Percentiles rank a stretch among this genome's conserved stretches.
Evolutionary conservation across 2,888 invertebrate species (phyloP).

Genomic region (Drosophila eohydei): DNA sequence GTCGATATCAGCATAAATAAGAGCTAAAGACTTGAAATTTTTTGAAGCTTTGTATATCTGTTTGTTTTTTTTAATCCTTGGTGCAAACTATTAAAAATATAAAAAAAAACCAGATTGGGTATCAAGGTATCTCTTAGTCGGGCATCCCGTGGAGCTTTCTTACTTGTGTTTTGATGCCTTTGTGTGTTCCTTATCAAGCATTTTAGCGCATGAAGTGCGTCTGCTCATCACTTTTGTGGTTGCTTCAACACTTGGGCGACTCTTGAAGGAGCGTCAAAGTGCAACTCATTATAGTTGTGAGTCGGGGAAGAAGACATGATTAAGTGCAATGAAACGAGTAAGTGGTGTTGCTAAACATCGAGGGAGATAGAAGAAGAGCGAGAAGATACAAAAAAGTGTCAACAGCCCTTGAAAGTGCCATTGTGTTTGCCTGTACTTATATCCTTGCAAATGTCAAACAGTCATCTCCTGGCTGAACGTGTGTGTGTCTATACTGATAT

Average conservation of each 20-base stretch:
- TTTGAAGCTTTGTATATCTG: no score
- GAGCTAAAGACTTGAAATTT: no score
- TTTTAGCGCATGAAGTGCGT: conserved; percentile 8
- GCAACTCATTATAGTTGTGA: conserved; percentile 74
- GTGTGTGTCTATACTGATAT: conserved; percentile 2
- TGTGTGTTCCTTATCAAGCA: conserved; percentile 4
- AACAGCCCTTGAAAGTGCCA: conserved; percentile 70
- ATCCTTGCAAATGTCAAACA: conserved; percentile 47
- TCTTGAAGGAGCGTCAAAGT: conserved; percentile 70
- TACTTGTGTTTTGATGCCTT: conserved; percentile 3
- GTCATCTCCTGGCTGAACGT: conserved; percentile 6
- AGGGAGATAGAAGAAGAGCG: conserved; percentile 24
- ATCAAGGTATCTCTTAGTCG: no score
- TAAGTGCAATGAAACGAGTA: conserved; percentile 79
- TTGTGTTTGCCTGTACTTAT: conserved; percentile 67
- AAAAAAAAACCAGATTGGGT: no score
- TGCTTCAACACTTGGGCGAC: conserved; percentile 58
- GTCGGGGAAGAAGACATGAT: conserved; percentile 61
- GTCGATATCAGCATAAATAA: no score
- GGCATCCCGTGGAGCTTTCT: no score
- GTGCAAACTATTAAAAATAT: no score
- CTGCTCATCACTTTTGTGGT: conserved; percentile 51
- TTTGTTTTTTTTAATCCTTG: no score
- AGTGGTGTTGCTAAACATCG: conserved; percentile 58
- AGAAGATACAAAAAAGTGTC: conserved; percentile 54